Evolutionary conservation across 30 jellyfish, hydroid and myxozoan genomes (phyloP).

Genomic region (Aurelia sp.): DNA sequence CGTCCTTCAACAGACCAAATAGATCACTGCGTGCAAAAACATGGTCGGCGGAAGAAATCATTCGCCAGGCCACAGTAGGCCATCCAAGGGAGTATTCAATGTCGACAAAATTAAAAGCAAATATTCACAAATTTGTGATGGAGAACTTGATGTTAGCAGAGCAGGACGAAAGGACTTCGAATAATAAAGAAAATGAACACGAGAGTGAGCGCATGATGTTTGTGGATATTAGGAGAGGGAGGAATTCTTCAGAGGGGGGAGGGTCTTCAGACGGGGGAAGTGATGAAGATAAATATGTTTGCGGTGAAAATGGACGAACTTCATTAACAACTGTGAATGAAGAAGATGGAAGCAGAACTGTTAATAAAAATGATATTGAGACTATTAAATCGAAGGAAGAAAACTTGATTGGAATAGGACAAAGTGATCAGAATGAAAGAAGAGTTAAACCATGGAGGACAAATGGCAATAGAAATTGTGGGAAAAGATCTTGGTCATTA

Average conservation of each 20-base stretch:
- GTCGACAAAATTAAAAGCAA: constrained; percentile 79
- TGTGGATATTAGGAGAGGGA: not conserved
- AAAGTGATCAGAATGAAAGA: not conserved
- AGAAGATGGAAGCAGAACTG: constrained; percentile 3
- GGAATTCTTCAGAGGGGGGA: not conserved
- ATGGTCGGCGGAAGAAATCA: constrained; percentile 69
- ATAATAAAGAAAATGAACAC: not conserved
- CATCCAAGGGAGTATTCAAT: constrained; percentile 84
- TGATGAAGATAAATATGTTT: constrained; percentile 1
- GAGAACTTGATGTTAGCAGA: constrained; percentile 36
- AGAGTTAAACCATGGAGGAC: constrained; percentile 34
- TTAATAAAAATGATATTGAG: too few species aligned
- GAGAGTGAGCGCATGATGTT: not conserved
- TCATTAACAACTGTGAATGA: constrained; percentile 15
- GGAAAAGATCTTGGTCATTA: too few species aligned
- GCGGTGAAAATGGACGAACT: not conserved
- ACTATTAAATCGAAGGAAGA: too few species aligned
- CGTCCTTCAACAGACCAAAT: not conserved
- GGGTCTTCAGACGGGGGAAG: constrained; percentile 3
- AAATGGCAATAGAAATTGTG: not conserved
- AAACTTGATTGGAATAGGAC: too few species aligned
- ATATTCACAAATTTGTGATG: constrained; percentile 66
- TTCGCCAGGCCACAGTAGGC: constrained; percentile 76
- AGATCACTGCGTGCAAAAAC: constrained; percentile 29
- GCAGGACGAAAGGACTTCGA: not conserved